Percentiles rank a stretch among this genome's conserved stretches.
Evolutionary conservation across 30 jellyfish, hydroid and myxozoan species (phyloP).

Genomic region (Nemopilema nomurai): DNA sequence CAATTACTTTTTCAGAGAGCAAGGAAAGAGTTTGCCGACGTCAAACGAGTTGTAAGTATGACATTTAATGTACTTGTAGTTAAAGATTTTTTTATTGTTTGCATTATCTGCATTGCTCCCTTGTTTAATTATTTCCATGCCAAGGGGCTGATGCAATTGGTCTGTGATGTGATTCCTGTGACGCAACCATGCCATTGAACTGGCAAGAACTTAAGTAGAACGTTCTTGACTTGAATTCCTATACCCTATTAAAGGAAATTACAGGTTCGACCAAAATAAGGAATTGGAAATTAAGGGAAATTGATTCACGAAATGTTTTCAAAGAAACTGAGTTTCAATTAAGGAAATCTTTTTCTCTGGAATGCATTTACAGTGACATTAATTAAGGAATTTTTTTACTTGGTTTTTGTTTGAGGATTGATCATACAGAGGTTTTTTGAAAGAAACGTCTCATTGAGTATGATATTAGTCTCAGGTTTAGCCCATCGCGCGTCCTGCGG

Average conservation of each 20-base stretch:
- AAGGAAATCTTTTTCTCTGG: background rate
- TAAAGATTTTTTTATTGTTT: too few relatives aligned
- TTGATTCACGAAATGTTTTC: background rate
- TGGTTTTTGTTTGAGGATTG: background rate
- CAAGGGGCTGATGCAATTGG: too few relatives aligned
- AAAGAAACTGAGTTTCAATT: background rate
- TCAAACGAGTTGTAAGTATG: constrained; percentile 19
- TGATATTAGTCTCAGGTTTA: background rate
- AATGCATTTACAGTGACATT: background rate
- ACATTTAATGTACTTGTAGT: too few relatives aligned
- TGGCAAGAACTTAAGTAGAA: too few relatives aligned
- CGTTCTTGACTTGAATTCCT: too few relatives aligned
- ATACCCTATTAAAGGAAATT: too few relatives aligned
- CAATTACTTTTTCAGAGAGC: constrained; percentile 27
- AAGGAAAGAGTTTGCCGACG: background rate
- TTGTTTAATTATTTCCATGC: too few relatives aligned
- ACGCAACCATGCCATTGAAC: too few relatives aligned
- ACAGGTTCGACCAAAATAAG: background rate
- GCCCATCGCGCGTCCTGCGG: background rate
- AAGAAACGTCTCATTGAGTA: background rate
- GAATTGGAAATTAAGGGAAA: background rate
- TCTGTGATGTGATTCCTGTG: too few relatives aligned
- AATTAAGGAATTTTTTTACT: background rate
- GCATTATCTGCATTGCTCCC: too few relatives aligned
- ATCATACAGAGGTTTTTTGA: background rate